These are phyloP conservation scores for Frieseomelitta varia DNA, from an alignment of 1,140 invertebrate genomes.

Conservation along the genomic window DNA sequence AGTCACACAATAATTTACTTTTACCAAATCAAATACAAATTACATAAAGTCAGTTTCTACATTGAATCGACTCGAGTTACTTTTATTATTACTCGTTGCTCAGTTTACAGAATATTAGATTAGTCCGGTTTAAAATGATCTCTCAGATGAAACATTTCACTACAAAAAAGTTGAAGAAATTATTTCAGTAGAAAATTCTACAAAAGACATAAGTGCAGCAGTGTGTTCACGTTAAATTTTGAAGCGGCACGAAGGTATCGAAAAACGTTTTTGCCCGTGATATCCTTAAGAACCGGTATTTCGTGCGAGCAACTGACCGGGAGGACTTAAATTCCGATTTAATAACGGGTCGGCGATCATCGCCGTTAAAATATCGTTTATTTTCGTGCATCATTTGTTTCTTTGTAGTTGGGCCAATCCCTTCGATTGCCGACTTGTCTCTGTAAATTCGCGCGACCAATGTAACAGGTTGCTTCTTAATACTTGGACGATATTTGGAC, in stretches of 20 bases:
- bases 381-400: not conserved
- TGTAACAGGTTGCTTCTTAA: not conserved
- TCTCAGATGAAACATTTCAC: too few species aligned
- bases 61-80: too few species aligned
- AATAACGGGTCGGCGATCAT: conserved; percentile 35
- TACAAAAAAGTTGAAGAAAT: too few species aligned
- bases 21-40: too few species aligned
- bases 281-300: conserved; percentile 37
- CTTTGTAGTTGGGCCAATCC: conserved; percentile 25
- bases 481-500: not conserved
- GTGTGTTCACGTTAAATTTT: not conserved
- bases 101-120: too few species aligned
- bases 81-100: too few species aligned
- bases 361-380: conserved; percentile 50
- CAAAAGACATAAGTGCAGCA: too few species aligned
- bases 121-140: too few species aligned
- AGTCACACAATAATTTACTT: too few species aligned
- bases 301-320: not conserved
- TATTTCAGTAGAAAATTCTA: not conserved
- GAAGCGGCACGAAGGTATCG: conserved; percentile 4
- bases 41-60: too few species aligned
- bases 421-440: conserved; percentile 27
- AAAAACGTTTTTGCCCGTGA: conserved; percentile 10
- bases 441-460: conserved; percentile 24
- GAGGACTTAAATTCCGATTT: conserved; percentile 25